phyloP scores from a whole-genome alignment of 2,888 invertebrate genomes.

The Caenorhabditis sp. region DNA sequence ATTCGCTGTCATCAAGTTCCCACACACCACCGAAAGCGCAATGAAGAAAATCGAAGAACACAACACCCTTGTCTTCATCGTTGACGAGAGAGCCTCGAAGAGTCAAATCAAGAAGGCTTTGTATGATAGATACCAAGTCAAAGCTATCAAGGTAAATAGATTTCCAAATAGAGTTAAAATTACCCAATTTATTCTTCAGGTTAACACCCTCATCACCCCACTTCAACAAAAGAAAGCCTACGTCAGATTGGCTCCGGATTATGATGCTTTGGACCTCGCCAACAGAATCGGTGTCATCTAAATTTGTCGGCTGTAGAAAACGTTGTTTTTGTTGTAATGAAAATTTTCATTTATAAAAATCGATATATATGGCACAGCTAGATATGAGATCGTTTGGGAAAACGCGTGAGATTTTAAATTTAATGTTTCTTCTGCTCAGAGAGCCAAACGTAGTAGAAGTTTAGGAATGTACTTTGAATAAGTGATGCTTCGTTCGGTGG shows the following conservation, averaged over 20 bases:
- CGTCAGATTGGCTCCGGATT: constrained; percentile 93
- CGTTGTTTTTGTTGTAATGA: constrained; percentile 31
- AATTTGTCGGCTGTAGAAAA: constrained; percentile 35
- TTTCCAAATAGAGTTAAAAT: not conserved
- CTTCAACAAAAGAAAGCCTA: constrained; percentile 99
- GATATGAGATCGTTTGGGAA: constrained; percentile 1
- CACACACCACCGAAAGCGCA: constrained; percentile 97
- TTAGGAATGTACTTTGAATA: constrained; percentile 9
- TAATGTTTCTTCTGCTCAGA: not conserved
- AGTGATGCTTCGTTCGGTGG: not conserved
- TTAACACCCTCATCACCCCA: constrained; percentile 76
- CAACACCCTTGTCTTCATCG: constrained; percentile 98
- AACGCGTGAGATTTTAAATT: not conserved
- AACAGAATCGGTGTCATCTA: constrained; percentile 78
- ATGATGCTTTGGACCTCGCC: constrained; percentile 98
- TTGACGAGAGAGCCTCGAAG: constrained; percentile 93
- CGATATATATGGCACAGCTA: not conserved
- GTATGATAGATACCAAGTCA: constrained; percentile 96
- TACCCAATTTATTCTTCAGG: constrained; percentile 41
- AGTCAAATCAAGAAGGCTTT: constrained; percentile 95
- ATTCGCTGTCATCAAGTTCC: constrained; percentile 95
- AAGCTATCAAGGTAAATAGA: constrained; percentile 86
- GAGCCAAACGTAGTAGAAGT: constrained; percentile 10
- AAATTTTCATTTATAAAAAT: constrained; percentile 8
- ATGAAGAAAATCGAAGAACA: constrained; percentile 99